Conservation (phyloP, 2,797 vertebrate species). For the Phoxinus dragarum region DNA sequence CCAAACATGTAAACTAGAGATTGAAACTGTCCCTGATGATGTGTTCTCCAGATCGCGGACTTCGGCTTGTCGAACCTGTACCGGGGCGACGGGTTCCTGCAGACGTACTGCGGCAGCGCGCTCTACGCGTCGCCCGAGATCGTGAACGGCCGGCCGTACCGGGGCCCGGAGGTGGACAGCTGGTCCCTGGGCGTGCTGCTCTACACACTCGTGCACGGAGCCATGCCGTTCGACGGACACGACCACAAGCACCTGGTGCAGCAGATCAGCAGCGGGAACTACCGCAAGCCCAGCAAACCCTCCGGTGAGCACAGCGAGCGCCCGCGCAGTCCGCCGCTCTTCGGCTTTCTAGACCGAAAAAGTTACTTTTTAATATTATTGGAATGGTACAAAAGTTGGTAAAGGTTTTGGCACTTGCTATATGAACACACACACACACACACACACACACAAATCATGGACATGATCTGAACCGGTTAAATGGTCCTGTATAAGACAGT, state of each 20-base stretch:
- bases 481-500: no score
- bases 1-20: no score
- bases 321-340: no score
- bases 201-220: constrained; percentile 92
- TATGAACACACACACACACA: no score
- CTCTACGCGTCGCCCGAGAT: constrained; percentile 97
- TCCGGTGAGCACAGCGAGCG: constrained; percentile 80
- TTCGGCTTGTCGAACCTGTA: constrained; percentile 96
- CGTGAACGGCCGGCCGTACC: constrained; percentile 92
- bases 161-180: constrained; percentile 96
- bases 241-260: constrained; percentile 90
- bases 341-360: no score
- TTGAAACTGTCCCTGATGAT: no score
- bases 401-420: no score
- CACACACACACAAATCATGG: no score
- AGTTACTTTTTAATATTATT: no score
- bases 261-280: constrained; percentile 92
- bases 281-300: constrained; percentile 86
- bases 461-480: no score
- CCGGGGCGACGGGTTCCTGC: constrained; percentile 86
- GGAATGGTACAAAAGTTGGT: no score
- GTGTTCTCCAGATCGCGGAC: constrained; percentile 87
- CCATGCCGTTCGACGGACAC: constrained; percentile 94
- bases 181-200: constrained; percentile 97
- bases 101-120: constrained; percentile 95